A percentile compares a stretch with the other conserved stretches of the same genome.
Evolutionary conservation across 2,113 vertebrate genomes (phyloP).

Genomic region (Pachypanchax playfairii): DNA sequence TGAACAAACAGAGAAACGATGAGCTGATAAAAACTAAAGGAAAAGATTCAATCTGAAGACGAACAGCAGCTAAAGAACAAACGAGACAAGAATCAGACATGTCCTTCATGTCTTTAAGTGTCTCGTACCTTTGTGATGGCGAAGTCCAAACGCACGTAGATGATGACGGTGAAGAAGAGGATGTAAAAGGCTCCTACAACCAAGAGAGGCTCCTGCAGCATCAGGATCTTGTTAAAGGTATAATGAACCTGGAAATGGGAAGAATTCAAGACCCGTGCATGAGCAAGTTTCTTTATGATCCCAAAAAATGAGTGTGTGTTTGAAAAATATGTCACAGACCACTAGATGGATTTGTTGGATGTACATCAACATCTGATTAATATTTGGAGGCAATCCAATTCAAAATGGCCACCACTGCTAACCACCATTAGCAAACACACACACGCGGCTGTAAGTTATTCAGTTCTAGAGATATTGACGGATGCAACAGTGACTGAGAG

Average conservation of each 20-base stretch:
- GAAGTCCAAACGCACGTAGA: slow-evolving; percentile 96
- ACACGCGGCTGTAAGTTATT: no score
- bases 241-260: slow-evolving; percentile 87
- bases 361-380: no score
- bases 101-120: no score
- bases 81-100: background rate
- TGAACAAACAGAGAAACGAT: slow-evolving; percentile 47
- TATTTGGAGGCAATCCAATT: no score
- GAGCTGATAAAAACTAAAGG: background rate
- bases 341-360: no score
- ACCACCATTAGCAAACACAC: no score
- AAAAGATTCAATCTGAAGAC: background rate
- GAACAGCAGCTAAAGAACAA: background rate
- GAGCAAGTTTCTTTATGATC: background rate
- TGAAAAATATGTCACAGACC: no score
- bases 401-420: no score
- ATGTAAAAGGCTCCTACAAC: slow-evolving; percentile 97
- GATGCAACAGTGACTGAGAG: no score
- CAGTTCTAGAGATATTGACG: no score
- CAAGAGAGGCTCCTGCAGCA: slow-evolving; percentile 96
- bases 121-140: slow-evolving; percentile 96
- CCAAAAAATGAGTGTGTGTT: background rate
- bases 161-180: slow-evolving; percentile 95
- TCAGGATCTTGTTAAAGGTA: slow-evolving; percentile 95
- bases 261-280: background rate